These are phyloP conservation scores for Hydropsyche tenuis DNA, from an alignment of 1,140 invertebrate species.

Conservation along the genomic window DNA sequence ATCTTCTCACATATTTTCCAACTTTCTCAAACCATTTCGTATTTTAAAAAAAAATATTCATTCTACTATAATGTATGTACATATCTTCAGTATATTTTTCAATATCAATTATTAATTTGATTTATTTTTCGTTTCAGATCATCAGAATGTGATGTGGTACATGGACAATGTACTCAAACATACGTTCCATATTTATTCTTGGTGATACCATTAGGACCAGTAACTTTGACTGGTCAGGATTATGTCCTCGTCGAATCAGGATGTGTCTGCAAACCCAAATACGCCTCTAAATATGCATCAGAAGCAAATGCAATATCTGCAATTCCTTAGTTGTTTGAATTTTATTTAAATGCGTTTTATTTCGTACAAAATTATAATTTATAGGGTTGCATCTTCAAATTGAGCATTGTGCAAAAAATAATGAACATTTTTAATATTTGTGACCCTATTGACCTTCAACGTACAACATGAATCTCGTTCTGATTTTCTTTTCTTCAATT, in stretches of 20 bases:
- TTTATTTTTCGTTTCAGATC: constrained; percentile 66
- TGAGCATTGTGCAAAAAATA: no score
- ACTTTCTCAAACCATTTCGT: no score
- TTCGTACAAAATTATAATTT: no score
- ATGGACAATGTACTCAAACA: constrained; percentile 89
- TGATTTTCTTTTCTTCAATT: not conserved
- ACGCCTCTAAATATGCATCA: constrained; percentile 63
- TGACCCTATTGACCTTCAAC: not conserved
- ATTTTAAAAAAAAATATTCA: no score
- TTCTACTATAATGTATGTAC: not conserved
- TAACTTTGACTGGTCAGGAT: constrained; percentile 89
- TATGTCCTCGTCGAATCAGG: constrained; percentile 92
- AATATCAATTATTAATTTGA: not conserved
- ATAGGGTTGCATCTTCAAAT: no score
- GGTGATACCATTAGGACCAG: constrained; percentile 87
- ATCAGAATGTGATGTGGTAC: constrained; percentile 84
- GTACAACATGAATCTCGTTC: not conserved
- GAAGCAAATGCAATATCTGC: constrained; percentile 61
- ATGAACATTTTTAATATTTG: no score
- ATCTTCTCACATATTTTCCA: no score
- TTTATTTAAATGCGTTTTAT: no score
- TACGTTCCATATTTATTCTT: constrained; percentile 91
- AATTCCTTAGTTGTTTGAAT: constrained; percentile 36
- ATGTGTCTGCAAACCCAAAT: constrained; percentile 88
- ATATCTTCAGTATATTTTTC: no score